phyloP scores from a whole-genome alignment of 1,140 invertebrate species.

The Apis cerana region DNA sequence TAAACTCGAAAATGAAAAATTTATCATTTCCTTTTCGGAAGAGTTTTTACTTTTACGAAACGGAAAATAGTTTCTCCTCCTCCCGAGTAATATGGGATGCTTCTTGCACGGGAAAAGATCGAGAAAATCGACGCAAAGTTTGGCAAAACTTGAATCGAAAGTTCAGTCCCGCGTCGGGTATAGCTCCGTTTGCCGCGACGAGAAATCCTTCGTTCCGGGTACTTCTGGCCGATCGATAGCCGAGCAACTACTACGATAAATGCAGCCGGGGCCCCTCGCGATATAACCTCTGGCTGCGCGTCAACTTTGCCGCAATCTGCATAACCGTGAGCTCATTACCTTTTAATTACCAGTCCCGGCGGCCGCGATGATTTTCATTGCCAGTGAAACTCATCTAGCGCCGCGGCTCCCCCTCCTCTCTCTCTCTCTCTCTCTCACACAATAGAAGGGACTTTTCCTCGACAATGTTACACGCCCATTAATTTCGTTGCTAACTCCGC shows the following conservation, averaged over 20 bases:
- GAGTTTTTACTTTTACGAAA: too few relatives aligned
- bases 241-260: slow-evolving; percentile 33
- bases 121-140: too few relatives aligned
- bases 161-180: neutral
- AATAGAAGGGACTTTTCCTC: slow-evolving; percentile 60
- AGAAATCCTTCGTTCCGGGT: slow-evolving; percentile 15
- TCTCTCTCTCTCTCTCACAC: slow-evolving; percentile 23
- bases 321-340: slow-evolving; percentile 66
- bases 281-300: slow-evolving; percentile 37
- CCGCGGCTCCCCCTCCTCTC: neutral
- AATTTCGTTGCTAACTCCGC: slow-evolving; percentile 56
- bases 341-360: slow-evolving; percentile 61
- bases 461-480: slow-evolving; percentile 52
- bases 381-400: slow-evolving; percentile 58
- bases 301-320: slow-evolving; percentile 58
- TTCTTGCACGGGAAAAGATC: too few relatives aligned
- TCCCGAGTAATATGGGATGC: too few relatives aligned
- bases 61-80: too few relatives aligned
- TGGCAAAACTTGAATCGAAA: neutral
- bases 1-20: too few relatives aligned
- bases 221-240: slow-evolving; percentile 38
- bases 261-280: slow-evolving; percentile 12
- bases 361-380: slow-evolving; percentile 65
- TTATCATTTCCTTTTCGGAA: too few relatives aligned
- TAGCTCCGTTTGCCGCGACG: neutral